Base-by-base conservation (phyloP, 2,797 vertebrate species). In the Bradypodion pumilum region DNA sequence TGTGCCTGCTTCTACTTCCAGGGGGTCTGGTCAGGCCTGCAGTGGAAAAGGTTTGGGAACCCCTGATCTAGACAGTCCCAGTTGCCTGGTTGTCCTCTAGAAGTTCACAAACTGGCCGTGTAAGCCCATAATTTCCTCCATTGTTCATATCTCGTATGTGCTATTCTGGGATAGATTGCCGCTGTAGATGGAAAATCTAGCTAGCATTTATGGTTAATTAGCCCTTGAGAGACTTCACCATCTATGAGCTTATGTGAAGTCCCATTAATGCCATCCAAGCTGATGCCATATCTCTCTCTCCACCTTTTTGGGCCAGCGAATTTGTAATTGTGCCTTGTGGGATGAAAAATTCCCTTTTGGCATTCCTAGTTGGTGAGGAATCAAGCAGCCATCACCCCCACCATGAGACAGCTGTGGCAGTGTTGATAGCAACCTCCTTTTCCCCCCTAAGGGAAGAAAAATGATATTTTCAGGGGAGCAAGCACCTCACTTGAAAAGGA, bases 401-500 rank as follows among this genome's bases (percentile, higher is more conserved):
- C 77, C 21, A 40, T 46, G 42, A 59, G 35, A 23, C n/a, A 52
- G 35, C 42, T 85, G 68, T 2, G 74, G 74, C n/a, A 0, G 0
- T 44, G 49, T 7, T 3, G 86, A 81, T 83, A 87, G 56, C 79
- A 86, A 27, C 88, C 79, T n/a, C 49, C 59, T 87, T 56, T 86
- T 21, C 13, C 21, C 21, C 21, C 19, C 25, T 63, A 78, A 86
- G 78, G 56, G 70, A 23, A 87, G 37, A n/a, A 82, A 59, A 70
- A n/a, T 62, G n/a, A 79, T 68, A 4, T 88, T 89, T 92, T 77
- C 85, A 3, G 80, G n/a, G 75, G 83, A 82, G 12, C 7, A 8
- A 85, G 82, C 25, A 60, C 83, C 75, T 92, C 88, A 69, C 87
- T 84, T 92, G 86, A 86, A 89, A 91, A 91, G 88, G 87, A 82